phyloP scores from a whole-genome alignment of 2,888 invertebrate genomes.

The Dynastes hyllus region DNA sequence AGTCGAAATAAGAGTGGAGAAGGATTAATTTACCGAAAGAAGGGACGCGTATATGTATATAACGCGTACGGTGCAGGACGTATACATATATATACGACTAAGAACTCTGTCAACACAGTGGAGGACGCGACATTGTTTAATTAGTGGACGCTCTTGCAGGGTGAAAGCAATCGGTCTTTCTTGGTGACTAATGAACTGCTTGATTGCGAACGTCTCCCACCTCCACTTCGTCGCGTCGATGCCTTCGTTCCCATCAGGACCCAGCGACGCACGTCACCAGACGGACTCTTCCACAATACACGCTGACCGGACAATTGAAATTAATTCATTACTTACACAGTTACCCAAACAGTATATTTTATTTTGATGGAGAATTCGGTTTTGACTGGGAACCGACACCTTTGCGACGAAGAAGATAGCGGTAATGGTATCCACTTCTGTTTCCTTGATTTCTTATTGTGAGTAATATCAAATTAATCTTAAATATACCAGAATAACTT shows the following conservation, averaged over 20 bases:
- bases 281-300: slow-evolving; percentile 45
- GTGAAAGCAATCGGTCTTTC: slow-evolving; percentile 70
- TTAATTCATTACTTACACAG: slow-evolving; percentile 68
- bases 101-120: slow-evolving; percentile 53
- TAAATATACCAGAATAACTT: neutral
- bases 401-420: neutral
- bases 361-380: slow-evolving; percentile 41
- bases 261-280: slow-evolving; percentile 27
- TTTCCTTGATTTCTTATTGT: neutral
- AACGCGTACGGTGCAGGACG: slow-evolving; percentile 30
- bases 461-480: neutral
- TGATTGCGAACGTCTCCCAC: slow-evolving; percentile 66
- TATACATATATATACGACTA: slow-evolving; percentile 32
- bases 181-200: slow-evolving; percentile 71
- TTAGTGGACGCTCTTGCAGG: slow-evolving; percentile 68
- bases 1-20: slow-evolving; percentile 19
- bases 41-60: slow-evolving; percentile 14
- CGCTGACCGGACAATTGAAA: slow-evolving; percentile 66
- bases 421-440: neutral
- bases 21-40: slow-evolving; percentile 51
- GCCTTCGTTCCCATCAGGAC: slow-evolving; percentile 23
- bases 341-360: slow-evolving; percentile 53
- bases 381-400: slow-evolving; percentile 9
- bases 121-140: slow-evolving; percentile 68
- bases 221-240: slow-evolving; percentile 56